phyloP scores from a whole-genome alignment of 2,113 vertebrate species.

The Ciconia maguari region DNA sequence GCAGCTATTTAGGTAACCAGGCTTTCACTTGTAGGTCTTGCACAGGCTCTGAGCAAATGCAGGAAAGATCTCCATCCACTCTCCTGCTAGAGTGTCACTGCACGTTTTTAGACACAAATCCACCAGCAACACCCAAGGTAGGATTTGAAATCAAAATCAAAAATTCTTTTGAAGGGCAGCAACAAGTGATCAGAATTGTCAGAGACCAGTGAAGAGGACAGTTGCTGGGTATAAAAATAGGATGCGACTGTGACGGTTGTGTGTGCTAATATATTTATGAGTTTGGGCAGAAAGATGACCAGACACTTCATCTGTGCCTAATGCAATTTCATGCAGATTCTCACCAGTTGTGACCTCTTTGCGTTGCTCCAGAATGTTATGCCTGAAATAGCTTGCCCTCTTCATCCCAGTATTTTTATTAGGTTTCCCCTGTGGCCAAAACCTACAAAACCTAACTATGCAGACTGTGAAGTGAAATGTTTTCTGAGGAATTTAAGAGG shows the following conservation, averaged over 20 bases:
- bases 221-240: background rate
- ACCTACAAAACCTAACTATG: slow-evolving; percentile 17
- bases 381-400: slow-evolving; percentile 18
- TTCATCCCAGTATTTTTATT: slow-evolving; percentile 13
- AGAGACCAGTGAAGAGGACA: background rate
- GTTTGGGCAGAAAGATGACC: background rate
- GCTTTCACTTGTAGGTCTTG: background rate
- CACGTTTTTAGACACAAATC: background rate
- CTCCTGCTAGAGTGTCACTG: background rate
- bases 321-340: slow-evolving; percentile 35
- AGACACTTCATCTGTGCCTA: slow-evolving; percentile 25
- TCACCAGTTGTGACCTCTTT: slow-evolving; percentile 3
- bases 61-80: background rate
- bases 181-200: background rate
- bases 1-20: background rate
- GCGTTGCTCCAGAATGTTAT: background rate
- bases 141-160: background rate
- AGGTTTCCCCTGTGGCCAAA: slow-evolving; percentile 10
- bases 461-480: background rate
- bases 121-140: background rate
- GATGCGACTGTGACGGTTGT: background rate
- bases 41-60: background rate
- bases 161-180: background rate
- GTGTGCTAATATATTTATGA: slow-evolving; percentile 21
- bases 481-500: background rate